Base-by-base conservation (phyloP, 2,113 vertebrate genomes). In the Nicator chloris region DNA sequence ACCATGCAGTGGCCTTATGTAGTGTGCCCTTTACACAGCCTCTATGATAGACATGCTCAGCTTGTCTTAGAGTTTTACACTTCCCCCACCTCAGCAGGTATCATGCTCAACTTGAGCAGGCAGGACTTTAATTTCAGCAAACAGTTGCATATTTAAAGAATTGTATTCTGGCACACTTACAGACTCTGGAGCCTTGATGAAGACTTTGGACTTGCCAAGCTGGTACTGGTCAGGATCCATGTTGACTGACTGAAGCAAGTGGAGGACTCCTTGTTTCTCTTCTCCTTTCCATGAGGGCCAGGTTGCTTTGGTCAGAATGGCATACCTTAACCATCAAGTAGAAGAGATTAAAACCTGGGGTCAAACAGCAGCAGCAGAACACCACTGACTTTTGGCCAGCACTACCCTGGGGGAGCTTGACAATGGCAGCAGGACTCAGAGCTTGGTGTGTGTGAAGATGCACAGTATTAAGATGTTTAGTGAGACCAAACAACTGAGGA, bases 181-280 rank as follows among this genome's bases (percentile, higher is more conserved):
- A 86, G 99, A 99, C 95, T 99, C 99, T 0, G 99, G 99, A 70
- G 99, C 99, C 98, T 99, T 99, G 87, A 99, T 98, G 97, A 99
- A 99, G 94, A 99, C 91, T 94, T 99, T 99, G 71, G 98, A 98
- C 83, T 96, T 98, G 26, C 99, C 99, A 0, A 99, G 98, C 97
- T 99, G 99, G 97, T 98, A 99, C 93, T 99, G 99, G 94, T 99
- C 99, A 69, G 98, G 97, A 94, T 99, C 99, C 98, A 99, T 98
- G 97, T 99, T 99, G 96, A 99, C 99, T 0, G 99, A 99, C 33
- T 98, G 98, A 59, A 99, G 97, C 86, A 99, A 97, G 82, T 99
- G 99, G 72, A 99, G 97, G 51, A 99, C 99, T 2, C 99, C 99
- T 96, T 99, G 98, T 44, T 99, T 99, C 97, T 99, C 99, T 0